Evolutionary conservation across 2,113 vertebrate species (phyloP), one percentile per base, ranked within the genome.

Genomic region (Cyanoramphus novaezelandiae): DNA sequence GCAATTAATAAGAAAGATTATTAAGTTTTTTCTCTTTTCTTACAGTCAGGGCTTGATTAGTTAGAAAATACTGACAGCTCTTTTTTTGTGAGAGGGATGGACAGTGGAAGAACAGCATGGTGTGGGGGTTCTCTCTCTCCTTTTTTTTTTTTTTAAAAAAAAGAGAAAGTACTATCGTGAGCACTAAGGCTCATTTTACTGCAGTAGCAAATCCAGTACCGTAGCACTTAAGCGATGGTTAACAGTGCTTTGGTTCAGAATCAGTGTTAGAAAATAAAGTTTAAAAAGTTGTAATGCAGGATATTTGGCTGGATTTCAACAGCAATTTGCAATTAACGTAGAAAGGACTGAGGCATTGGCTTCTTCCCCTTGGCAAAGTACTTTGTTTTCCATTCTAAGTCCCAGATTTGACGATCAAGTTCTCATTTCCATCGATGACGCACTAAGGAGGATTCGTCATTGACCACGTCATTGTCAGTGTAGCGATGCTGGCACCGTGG

Each of bases 391-490:
- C 23, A 49, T 91, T 69, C 25, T 13, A 37, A 85, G 91, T 49
- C 81, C 64, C 64, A 33, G 82, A 47, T 55, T 53, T 47, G 17
- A 44, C 0, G 9, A 47, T 3, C 5, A 6, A 6, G 67, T n/a
- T 94, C 95, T 99, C 98, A 99, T 70, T 99, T 99, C 99, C 99
- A 99, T 39, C 99, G 98, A 81, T 99, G 98, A 35, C 98, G 98
- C 52, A 99, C 98, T 11, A 99, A 98, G 1, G 99, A 99, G 24
- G 99, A 99, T 93, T 99, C 99, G 2, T 99, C 99, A 1, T 98
- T 99, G 78, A 99, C 98, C 49, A 98, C 98, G 17, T 98, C 98
- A 0, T 95, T 96, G 77, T 97, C 91, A 0, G 96, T 97, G 71
- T 97, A 91, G 71, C 25, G 68, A 23, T 87, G 95, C 43, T 93